Evolutionary conservation across 30 jellyfish, hydroid and myxozoan genomes (phyloP), one percentile per base, ranked within the genome.

Genomic region (Aurelia coerulea): DNA sequence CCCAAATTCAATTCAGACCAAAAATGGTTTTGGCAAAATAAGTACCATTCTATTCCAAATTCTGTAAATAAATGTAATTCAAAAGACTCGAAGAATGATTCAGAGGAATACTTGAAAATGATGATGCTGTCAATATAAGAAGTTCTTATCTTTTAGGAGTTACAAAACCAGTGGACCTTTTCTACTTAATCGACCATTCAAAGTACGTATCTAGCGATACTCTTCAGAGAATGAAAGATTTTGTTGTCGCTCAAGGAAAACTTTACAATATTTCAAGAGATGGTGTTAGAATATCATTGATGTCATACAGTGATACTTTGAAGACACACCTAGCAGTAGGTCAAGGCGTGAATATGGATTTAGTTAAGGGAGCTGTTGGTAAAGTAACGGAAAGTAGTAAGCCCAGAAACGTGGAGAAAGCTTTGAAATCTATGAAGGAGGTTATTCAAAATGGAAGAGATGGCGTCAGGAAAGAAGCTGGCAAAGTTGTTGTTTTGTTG

Each of bases 121-220:
- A 23, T 23, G 29, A 23, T 23, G 29, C 29, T 0, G 29, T 23
- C 29, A 23, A 23, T 23, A 0, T 23, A 23, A 23, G 29, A 23
- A 23, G 29, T 23, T 23, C 51, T 39, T 39, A 4, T 46, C 23
- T 9, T 15, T 31, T 53, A 87, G 96, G 88, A n/a, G 76, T 68
- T 12, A 12, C 54, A 50, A 52, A 78, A 62, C 79, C 90, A 23
- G 71, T 87, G 23, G 96, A 87, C 62, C 33, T 78, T 31, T 54
- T 87, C 79, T 87, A 56, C 50, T 66, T 78, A 8, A 18, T 87
- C 17, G 96, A 87, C 37, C 7, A 73, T 9, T 77, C 91, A 31
- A 64, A 63, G 14, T 49, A 59, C 33, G 80, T 70, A 11, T 77
- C 80, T 63, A 41, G 33, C 32, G 68, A n/a, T 5, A 49, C 34